Percentiles rank a stretch among this genome's conserved stretches.
Evolutionary conservation across 2,113 vertebrate genomes (phyloP).

Genomic region (Cavia porcellus): DNA sequence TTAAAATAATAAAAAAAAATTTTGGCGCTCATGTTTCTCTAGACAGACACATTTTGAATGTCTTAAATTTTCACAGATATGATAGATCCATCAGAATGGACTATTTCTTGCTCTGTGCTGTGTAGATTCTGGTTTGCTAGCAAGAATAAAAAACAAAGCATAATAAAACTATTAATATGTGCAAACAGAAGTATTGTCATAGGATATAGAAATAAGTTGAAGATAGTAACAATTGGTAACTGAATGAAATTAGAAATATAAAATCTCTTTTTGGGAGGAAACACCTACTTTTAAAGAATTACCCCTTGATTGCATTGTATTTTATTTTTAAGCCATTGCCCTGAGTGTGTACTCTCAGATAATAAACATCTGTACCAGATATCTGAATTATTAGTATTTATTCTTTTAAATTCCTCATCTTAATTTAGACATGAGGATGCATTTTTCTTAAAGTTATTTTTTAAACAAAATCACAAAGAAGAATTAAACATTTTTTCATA

Average conservation of each 20-base stretch:
- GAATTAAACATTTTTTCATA: neutral
- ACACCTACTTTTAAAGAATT: neutral
- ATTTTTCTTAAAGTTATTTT: constrained; percentile 10
- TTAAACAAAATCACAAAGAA: constrained; percentile 21
- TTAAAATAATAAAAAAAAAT: neutral
- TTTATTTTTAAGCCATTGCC: neutral
- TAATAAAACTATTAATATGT: constrained; percentile 77
- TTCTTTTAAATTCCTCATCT: neutral
- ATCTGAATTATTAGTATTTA: neutral
- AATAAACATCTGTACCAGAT: neutral
- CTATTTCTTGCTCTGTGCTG: constrained; percentile 70
- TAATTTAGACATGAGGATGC: neutral
- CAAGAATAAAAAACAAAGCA: constrained; percentile 82
- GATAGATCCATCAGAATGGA: constrained; percentile 76
- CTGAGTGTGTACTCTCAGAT: neutral
- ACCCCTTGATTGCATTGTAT: neutral
- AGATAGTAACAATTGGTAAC: constrained; percentile 68
- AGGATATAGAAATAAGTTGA: constrained; percentile 69
- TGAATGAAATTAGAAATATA: neutral
- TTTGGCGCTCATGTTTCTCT: constrained; percentile 67
- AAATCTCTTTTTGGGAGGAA: neutral
- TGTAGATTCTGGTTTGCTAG: constrained; percentile 76
- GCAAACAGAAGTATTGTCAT: constrained; percentile 78
- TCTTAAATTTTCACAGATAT: constrained; percentile 79
- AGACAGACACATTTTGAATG: constrained; percentile 77